A percentile compares a stretch with the other conserved stretches of the same genome.
Conservation (phyloP, 1,140 invertebrate species). For the Brachionus asplanchnoidis region DNA sequence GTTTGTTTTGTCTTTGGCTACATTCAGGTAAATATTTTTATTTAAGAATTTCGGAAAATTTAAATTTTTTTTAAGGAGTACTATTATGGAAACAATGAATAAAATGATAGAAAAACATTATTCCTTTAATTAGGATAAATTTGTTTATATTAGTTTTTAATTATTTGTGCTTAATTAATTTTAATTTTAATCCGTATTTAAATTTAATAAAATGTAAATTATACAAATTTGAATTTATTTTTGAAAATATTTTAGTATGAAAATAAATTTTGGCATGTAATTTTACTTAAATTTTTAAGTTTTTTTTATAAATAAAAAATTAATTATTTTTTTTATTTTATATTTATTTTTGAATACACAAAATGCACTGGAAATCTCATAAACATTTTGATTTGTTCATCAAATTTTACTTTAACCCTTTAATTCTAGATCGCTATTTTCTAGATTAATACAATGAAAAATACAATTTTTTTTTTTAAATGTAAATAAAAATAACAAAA, state of each 20-base stretch:
- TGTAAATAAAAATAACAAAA: no score
- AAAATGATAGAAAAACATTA: conserved; percentile 24
- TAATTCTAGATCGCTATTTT: no score
- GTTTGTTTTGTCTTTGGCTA: conserved; percentile 76
- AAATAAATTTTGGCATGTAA: background rate
- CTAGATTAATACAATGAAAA: no score
- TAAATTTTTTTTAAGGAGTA: background rate
- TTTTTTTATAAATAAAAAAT: background rate
- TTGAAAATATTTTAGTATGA: background rate
- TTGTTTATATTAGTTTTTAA: background rate
- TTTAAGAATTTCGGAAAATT: background rate
- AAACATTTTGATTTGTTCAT: no score
- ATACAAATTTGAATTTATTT: background rate
- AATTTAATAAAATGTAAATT: background rate
- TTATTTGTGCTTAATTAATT: background rate
- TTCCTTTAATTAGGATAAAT: background rate
- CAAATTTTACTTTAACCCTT: no score
- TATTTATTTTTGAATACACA: background rate
- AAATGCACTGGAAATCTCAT: no score
- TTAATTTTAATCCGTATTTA: background rate
- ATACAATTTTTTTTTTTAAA: no score
- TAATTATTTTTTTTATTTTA: background rate
- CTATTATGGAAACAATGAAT: conserved; percentile 13
- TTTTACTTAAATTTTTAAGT: background rate
- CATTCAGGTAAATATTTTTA: conserved; percentile 69